Evolutionary conservation across 2,797 vertebrate species (phyloP), one percentile per base, ranked within the genome.

Genomic region (Mormyrus proboscirostris): DNA sequence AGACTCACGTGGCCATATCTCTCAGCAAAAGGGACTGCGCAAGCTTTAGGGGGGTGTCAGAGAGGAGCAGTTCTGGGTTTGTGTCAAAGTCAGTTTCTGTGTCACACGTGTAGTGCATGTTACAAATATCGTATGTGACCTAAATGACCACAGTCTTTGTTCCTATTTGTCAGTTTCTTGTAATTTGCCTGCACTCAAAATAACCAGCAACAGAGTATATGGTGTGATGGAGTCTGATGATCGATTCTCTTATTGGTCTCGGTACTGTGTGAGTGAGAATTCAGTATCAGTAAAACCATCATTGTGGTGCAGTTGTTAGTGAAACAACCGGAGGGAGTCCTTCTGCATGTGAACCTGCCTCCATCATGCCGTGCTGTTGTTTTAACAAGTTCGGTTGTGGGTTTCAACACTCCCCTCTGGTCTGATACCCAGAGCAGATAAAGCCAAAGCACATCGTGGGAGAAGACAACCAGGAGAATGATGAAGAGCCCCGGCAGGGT

Each of bases 401-500:
- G 51, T 57, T 87, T 59, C 9, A 87, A 47, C 9, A 9, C n/a
- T 25, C 0, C 8, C 49, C 47, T 55, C 25, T 51, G 19, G 25
- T 59, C 29, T 85, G 22, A 38, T 92, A 93, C 92, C 76, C 94
- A 97, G 96, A 96, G 94, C 96, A 96, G 90, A 94, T 97, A 89
- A 95, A 95, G 22, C 92, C 95, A 25, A 95, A 95, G 88, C 96
- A 96, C 44, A 94, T 97, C 69, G 95, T 96, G 73, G 95, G 95
- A 91, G 95, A 95, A 0, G 96, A 97, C 79, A 95, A 94, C 90
- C 96, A 96, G 0, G 96, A 97, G 87, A 97, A 96, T 4, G 96
- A 97, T 41, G 96, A 97, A 73, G 96, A 97, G 82, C 94, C 95
- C 10, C 95, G 95, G 0, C 96, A 96, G 96, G 96, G 96, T 97